These are phyloP conservation scores for Nemoura dubitans DNA, from an alignment of 2,888 invertebrate species.

Conservation along the genomic window DNA sequence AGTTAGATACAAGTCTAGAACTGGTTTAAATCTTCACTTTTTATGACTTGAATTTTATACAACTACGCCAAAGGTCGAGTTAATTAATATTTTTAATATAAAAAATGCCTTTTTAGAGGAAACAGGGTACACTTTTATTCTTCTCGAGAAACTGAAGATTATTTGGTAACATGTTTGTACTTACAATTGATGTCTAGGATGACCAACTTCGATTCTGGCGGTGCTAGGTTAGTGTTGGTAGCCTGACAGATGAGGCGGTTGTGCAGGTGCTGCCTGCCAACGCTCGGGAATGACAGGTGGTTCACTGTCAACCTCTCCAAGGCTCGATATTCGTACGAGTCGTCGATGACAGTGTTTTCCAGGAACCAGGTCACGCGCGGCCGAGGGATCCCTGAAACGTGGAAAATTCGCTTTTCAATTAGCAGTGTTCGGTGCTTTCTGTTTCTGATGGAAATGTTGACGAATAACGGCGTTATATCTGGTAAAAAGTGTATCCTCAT, in stretches of 20 bases:
- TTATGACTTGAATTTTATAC: background rate
- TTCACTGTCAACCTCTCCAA: slow-evolving; percentile 78
- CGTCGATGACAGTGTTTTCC: slow-evolving; percentile 85
- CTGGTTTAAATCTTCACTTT: background rate
- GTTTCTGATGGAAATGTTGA: too few relatives aligned
- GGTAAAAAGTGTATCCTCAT: too few relatives aligned
- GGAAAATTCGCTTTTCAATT: background rate
- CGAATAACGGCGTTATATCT: too few relatives aligned
- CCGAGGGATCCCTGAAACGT: slow-evolving; percentile 64
- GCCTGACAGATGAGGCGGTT: slow-evolving; percentile 87
- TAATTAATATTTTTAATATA: background rate
- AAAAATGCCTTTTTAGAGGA: background rate
- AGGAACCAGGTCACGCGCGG: slow-evolving; percentile 86
- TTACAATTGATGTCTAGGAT: slow-evolving; percentile 87
- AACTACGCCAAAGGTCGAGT: background rate
- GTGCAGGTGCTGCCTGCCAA: slow-evolving; percentile 84
- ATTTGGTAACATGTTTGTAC: slow-evolving; percentile 59
- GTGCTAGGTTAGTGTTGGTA: slow-evolving; percentile 84
- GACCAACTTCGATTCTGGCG: slow-evolving; percentile 79
- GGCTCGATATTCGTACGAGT: slow-evolving; percentile 76
- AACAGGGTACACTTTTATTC: background rate
- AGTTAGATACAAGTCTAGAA: background rate
- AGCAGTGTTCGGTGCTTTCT: too few relatives aligned
- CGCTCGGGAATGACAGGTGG: slow-evolving; percentile 79
- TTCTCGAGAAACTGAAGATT: background rate